Conservation (phyloP, 1,140 invertebrate species). For the Drosophila hydei region DNA sequence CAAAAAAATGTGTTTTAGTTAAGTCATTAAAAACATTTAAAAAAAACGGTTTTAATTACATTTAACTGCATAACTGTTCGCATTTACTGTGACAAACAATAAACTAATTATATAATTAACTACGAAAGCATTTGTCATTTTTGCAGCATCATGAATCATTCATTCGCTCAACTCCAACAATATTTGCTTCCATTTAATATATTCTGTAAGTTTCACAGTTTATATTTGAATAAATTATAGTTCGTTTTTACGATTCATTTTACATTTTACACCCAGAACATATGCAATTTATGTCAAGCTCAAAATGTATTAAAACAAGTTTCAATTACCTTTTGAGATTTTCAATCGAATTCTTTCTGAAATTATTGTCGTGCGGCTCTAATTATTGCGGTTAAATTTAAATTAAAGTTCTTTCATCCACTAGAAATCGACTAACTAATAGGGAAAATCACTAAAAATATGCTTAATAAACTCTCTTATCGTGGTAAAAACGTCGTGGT, state of each 20-base stretch:
- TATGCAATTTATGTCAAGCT: not conserved
- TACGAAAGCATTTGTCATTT: not conserved
- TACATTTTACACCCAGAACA: not conserved
- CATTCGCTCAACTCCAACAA: not conserved
- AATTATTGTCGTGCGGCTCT: too few species aligned
- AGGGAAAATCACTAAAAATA: too few species aligned
- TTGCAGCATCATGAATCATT: not conserved
- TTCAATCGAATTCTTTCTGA: too few species aligned
- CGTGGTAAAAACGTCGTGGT: too few species aligned
- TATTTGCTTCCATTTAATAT: not conserved
- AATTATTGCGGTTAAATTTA: too few species aligned
- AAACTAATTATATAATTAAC: conserved; percentile 2
- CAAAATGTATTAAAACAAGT: not conserved
- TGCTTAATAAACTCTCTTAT: too few species aligned
- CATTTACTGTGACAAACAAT: not conserved
- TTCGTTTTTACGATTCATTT: not conserved
- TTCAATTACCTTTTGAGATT: not conserved
- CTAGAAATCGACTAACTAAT: too few species aligned
- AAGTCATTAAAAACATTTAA: too few species aligned
- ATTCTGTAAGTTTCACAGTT: not conserved
- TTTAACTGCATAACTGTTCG: too few species aligned
- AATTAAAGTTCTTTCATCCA: too few species aligned
- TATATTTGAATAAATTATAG: not conserved
- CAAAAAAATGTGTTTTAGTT: too few species aligned
- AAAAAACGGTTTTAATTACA: too few species aligned